These are phyloP conservation scores for Oscheius sp. DNA, from an alignment of 2,888 invertebrate genomes.

Conservation along the genomic window DNA sequence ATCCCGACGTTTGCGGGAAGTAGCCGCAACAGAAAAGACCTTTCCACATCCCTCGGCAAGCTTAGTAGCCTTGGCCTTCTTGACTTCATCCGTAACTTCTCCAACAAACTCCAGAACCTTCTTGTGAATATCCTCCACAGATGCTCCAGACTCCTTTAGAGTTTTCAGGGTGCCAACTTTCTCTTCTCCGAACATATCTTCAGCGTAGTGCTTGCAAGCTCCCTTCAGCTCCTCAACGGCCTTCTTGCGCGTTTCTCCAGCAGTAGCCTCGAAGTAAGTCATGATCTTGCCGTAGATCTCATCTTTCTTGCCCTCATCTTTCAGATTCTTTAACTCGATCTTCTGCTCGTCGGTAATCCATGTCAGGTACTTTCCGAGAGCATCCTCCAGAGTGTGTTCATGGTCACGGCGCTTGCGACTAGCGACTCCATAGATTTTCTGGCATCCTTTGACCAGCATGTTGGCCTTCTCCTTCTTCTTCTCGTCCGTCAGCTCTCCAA, in stretches of 20 bases:
- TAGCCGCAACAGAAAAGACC: conserved; percentile 33
- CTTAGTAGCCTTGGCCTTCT: conserved; percentile 53
- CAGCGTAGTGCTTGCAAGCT: conserved; percentile 53
- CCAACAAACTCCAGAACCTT: conserved; percentile 42
- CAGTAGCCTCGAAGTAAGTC: conserved; percentile 39
- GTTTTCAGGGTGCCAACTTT: conserved; percentile 50
- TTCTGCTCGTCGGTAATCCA: conserved; percentile 43
- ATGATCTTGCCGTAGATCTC: conserved; percentile 41
- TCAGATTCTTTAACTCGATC: conserved; percentile 34
- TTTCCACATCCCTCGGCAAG: conserved; percentile 47
- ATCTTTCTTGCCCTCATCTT: conserved; percentile 29
- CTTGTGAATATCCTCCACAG: conserved; percentile 41
- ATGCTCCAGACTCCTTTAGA: conserved; percentile 58
- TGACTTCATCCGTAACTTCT: conserved; percentile 47
- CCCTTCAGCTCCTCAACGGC: conserved; percentile 42
- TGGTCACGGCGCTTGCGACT: conserved; percentile 26
- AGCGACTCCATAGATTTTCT: conserved; percentile 40
- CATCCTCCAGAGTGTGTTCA: conserved; percentile 36
- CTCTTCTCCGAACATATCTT: conserved; percentile 55
- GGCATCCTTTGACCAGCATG: conserved; percentile 40
- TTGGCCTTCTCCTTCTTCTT: conserved; percentile 40
- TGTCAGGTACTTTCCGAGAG: conserved; percentile 35
- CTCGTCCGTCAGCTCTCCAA: conserved; percentile 36
- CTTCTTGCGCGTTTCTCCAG: conserved; percentile 36
- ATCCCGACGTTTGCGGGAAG: conserved; percentile 46